Percentiles rank a stretch among this genome's conserved stretches.
phyloP scores from a whole-genome alignment of 2,888 invertebrate species.

The Lasioglossum leucozonium region DNA sequence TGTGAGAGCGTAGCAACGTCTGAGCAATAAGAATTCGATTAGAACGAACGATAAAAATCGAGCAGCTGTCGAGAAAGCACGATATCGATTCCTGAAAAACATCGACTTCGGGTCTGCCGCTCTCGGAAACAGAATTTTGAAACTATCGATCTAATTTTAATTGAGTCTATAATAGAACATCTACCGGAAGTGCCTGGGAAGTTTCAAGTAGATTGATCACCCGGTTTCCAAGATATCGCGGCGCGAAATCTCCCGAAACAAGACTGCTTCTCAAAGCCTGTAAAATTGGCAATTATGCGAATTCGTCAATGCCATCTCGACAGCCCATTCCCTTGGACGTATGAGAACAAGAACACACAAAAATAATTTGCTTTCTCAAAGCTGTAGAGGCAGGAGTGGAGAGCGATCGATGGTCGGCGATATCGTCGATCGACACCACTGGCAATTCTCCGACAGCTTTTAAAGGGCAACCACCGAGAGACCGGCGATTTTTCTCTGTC shows the following conservation, averaged over 20 bases:
- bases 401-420: conserved; percentile 18
- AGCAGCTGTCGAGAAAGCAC: background rate
- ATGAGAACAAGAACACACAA: background rate
- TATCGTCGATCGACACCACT: conserved; percentile 5
- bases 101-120: no score
- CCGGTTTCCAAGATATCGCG: background rate
- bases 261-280: background rate
- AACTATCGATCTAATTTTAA: background rate
- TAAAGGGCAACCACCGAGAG: conserved; percentile 15
- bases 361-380: background rate
- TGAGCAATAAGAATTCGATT: background rate
- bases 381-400: background rate
- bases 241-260: background rate
- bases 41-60: background rate
- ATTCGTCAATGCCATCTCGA: background rate
- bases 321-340: background rate
- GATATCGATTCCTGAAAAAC: background rate
- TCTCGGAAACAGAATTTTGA: background rate
- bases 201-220: background rate
- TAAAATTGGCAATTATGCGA: background rate
- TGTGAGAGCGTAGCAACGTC: no score
- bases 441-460: conserved; percentile 12
- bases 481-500: conserved; percentile 28
- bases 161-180: background rate
- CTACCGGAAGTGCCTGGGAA: background rate